phyloP scores from a whole-genome alignment of 2,888 invertebrate species.

The Drosophila phalerata region DNA sequence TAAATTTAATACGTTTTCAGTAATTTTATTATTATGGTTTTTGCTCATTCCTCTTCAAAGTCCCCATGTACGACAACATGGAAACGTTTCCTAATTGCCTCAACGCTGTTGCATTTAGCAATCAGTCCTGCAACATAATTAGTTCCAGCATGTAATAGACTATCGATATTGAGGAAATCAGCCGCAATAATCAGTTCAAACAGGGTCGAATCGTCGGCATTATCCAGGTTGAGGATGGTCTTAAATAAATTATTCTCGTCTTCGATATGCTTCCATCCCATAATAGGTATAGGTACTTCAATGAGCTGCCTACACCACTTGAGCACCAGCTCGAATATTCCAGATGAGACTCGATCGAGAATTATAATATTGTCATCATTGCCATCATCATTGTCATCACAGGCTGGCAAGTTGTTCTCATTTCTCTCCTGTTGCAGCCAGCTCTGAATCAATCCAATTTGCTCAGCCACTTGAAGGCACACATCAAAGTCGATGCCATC shows the following conservation, averaged over 20 bases:
- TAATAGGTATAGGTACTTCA: neutral
- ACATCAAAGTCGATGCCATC: conserved; percentile 42
- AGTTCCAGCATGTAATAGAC: conserved; percentile 31
- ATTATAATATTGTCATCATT: conserved; percentile 28
- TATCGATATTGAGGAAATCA: conserved; percentile 47
- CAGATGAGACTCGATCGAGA: conserved; percentile 23
- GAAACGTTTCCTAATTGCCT: conserved; percentile 42
- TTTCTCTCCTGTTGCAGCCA: conserved; percentile 33
- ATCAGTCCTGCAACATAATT: conserved; percentile 42
- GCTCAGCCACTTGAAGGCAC: conserved; percentile 16
- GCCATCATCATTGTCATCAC: conserved; percentile 1
- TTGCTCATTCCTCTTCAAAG: neutral
- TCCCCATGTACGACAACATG: conserved; percentile 11
- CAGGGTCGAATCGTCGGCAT: conserved; percentile 18
- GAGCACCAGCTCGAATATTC: conserved; percentile 34
- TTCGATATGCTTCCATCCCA: too few relatives aligned
- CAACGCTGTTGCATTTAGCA: conserved; percentile 13
- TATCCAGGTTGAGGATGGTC: neutral
- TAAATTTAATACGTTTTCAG: neutral
- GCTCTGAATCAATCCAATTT: conserved; percentile 37
- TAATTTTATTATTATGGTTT: neutral
- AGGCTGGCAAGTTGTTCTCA: neutral
- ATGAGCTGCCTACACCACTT: conserved; percentile 32
- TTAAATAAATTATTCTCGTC: neutral
- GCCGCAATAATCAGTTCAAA: conserved; percentile 51